phyloP scores from a whole-genome alignment of 2,113 vertebrate species.

The Amia ocellicauda region DNA sequence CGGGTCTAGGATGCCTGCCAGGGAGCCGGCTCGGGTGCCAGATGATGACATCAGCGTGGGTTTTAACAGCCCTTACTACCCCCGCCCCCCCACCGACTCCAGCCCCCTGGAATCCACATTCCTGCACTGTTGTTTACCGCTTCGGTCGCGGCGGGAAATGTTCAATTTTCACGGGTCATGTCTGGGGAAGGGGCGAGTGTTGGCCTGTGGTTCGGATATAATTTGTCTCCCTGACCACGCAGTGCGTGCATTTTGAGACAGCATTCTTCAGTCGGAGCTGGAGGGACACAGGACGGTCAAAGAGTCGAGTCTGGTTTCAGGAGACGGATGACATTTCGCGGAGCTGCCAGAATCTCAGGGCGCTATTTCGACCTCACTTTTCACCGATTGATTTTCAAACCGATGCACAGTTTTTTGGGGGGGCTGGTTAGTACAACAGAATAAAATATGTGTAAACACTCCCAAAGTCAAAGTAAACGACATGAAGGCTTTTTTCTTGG shows the following conservation, averaged over 20 bases:
- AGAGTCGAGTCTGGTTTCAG: slow-evolving; percentile 17
- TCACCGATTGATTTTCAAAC: too few species aligned
- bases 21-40: slow-evolving; percentile 44
- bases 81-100: slow-evolving; percentile 29
- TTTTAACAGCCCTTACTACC: slow-evolving; percentile 31
- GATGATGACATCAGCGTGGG: slow-evolving; percentile 58
- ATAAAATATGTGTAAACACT: too few species aligned
- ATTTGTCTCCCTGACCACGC: background rate
- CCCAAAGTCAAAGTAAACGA: too few species aligned
- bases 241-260: background rate
- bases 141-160: background rate
- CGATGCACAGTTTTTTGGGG: too few species aligned
- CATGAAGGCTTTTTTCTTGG: too few species aligned
- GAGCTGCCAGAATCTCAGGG: too few species aligned
- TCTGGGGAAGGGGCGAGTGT: background rate
- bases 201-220: background rate
- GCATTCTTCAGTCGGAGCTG: background rate
- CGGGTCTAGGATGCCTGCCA: slow-evolving; percentile 53
- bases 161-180: slow-evolving; percentile 5
- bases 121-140: slow-evolving; percentile 13
- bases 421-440: too few species aligned
- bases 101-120: background rate
- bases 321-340: slow-evolving; percentile 31
- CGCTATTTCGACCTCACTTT: too few species aligned
- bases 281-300: background rate